Evolutionary conservation across 2,797 vertebrate species (phyloP), one percentile per base, ranked within the genome.

Genomic region (Pseudochirops corinnae): DNA sequence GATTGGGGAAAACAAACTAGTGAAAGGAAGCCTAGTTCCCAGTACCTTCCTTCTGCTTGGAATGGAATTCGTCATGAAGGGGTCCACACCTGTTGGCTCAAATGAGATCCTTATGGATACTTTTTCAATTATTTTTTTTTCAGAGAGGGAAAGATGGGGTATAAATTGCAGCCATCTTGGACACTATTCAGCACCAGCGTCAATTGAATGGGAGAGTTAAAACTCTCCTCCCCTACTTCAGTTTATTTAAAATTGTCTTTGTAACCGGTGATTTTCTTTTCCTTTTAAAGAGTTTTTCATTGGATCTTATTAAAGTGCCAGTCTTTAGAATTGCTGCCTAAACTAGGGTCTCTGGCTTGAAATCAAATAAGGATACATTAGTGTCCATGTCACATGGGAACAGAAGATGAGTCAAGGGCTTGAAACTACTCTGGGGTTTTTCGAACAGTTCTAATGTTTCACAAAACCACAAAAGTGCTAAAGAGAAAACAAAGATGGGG

Each of bases 401-500:
- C n/a, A 39, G 62, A 11, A n/a, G 90, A 74, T 16, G 39, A 13
- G 93, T 92, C 10, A 90, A 95, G 94, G 82, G 56, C 90, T 95
- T 95, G 55, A 57, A 39, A 82, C 93, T 91, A 91, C 90, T 94
- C 94, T 21, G 56, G 53, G 90, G 90, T 39, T 94, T 93, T 62
- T 74, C 91, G 93, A 96, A 95, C 94, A 92, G 91, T 39, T 95
- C n/a, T 94, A 82, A n/a, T 46, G 11, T 96, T 93, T 92, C 95
- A 53, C 93, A 94, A 97, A 97, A 56, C 91, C 55, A 16, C 92
- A 67, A 56, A 62, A 96, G 67, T 0, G 55, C 39, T 12, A 56
- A 96, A 95, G 91, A 3, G 26, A 97, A 97, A 96, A 93, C 90
- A 91, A 95, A 93, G 58, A 1, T 2, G 24, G 93, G 94, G 87